phyloP scores from a whole-genome alignment of 2,113 vertebrate species.

The Lichenostomus cassidix region DNA sequence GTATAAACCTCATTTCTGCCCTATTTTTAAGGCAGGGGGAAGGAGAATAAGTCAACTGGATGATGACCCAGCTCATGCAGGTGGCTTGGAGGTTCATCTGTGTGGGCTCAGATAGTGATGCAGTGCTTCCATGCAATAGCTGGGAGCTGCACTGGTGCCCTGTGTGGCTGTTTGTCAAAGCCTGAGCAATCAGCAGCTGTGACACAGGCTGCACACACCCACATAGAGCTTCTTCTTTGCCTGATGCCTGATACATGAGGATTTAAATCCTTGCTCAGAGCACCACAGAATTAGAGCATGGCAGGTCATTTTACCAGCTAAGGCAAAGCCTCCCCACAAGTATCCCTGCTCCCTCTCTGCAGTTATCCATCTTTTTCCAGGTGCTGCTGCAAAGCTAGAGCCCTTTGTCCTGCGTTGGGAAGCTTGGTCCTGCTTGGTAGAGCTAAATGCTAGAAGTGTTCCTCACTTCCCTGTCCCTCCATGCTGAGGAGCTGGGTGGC shows the following conservation, averaged over 20 bases:
- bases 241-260: fast-evolving
- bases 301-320: neutral
- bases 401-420: neutral
- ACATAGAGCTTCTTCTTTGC: neutral
- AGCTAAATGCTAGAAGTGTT: neutral
- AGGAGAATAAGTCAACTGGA: neutral
- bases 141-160: neutral
- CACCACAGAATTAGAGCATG: neutral
- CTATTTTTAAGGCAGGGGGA: fast-evolving
- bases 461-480: neutral
- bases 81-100: neutral
- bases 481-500: neutral
- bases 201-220: neutral
- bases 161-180: neutral
- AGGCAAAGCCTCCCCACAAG: neutral
- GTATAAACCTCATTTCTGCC: neutral
- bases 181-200: neutral
- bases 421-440: neutral
- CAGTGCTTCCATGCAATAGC: neutral
- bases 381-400: neutral
- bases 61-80: neutral
- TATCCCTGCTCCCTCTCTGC: neutral
- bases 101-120: neutral
- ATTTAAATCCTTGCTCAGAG: neutral
- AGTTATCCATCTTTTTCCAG: neutral